phyloP scores from a whole-genome alignment of 2,797 vertebrate species.

The Helostoma temminkii region DNA sequence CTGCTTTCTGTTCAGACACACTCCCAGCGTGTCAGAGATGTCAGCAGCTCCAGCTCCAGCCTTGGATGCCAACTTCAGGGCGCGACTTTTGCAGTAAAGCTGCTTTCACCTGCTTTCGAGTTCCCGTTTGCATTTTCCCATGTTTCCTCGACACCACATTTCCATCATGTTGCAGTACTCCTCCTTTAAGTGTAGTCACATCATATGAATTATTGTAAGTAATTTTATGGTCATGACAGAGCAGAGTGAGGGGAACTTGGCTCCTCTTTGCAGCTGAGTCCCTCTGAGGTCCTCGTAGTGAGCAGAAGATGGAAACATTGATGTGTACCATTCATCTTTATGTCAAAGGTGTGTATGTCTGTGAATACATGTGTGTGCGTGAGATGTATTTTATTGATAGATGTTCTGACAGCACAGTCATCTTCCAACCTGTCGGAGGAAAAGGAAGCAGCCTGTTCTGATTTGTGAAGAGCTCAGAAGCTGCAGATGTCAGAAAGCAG shows the following conservation, averaged over 20 bases:
- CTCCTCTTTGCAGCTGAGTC: constrained; percentile 48
- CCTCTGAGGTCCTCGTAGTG: constrained; percentile 34
- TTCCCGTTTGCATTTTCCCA: constrained; percentile 24
- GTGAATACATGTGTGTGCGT: constrained; percentile 7
- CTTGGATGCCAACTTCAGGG: constrained; percentile 32
- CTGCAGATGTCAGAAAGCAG: constrained; percentile 57
- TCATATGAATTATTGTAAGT: constrained; percentile 63
- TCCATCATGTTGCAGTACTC: constrained; percentile 38
- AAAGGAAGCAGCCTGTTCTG: constrained; percentile 59
- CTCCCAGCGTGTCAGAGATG: constrained; percentile 28
- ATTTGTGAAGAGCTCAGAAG: constrained; percentile 59
- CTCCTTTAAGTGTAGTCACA: constrained; percentile 25
- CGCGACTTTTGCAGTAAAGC: constrained; percentile 22
- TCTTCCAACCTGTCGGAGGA: constrained; percentile 61
- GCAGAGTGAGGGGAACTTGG: constrained; percentile 52
- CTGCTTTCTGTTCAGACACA: constrained; percentile 36
- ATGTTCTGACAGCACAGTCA: constrained; percentile 59
- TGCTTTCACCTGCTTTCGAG: constrained; percentile 39
- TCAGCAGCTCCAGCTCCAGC: constrained; percentile 23
- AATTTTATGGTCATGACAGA: constrained; percentile 56
- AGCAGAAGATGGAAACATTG: constrained; percentile 63
- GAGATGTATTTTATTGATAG: constrained; percentile 61
- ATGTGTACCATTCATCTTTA: constrained; percentile 68
- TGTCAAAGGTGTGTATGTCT: constrained; percentile 51
- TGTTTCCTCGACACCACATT: constrained; percentile 23